A percentile compares a stretch with the other conserved stretches of the same genome.
Evolutionary conservation across 2,113 vertebrate genomes (phyloP).

Genomic region (Pungitius pungitius): DNA sequence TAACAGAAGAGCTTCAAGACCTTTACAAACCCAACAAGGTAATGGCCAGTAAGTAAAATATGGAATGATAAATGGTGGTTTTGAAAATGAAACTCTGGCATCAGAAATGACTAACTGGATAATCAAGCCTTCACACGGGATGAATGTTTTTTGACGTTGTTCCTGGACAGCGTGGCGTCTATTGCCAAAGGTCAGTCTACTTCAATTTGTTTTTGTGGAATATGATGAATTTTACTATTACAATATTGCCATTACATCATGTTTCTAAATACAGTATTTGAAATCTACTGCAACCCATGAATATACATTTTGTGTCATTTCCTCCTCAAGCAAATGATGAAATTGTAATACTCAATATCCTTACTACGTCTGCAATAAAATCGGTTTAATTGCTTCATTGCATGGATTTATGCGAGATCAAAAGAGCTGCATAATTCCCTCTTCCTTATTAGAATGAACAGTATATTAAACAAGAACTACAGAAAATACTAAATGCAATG

Average conservation of each 20-base stretch:
- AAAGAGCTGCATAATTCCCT: not conserved
- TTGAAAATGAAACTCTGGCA: not conserved
- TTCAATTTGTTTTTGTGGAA: not conserved
- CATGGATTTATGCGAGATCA: constrained; percentile 22
- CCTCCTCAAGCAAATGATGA: not conserved
- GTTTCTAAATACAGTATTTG: not conserved
- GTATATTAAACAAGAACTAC: not conserved
- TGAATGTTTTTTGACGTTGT: not conserved
- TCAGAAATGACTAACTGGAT: not conserved
- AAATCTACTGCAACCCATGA: not conserved
- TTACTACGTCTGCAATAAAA: not conserved
- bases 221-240: not conserved
- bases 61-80: not conserved
- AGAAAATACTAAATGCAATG: not conserved
- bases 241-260: not conserved
- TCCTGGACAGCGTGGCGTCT: not conserved
- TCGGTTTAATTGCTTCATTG: not conserved
- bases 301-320: not conserved
- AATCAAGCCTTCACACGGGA: not conserved
- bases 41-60: not conserved
- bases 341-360: not conserved
- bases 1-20: not conserved
- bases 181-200: not conserved
- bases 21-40: not conserved
- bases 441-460: constrained; percentile 10